phyloP scores from a whole-genome alignment of 2,888 invertebrate genomes.

The Erebia ligea region DNA sequence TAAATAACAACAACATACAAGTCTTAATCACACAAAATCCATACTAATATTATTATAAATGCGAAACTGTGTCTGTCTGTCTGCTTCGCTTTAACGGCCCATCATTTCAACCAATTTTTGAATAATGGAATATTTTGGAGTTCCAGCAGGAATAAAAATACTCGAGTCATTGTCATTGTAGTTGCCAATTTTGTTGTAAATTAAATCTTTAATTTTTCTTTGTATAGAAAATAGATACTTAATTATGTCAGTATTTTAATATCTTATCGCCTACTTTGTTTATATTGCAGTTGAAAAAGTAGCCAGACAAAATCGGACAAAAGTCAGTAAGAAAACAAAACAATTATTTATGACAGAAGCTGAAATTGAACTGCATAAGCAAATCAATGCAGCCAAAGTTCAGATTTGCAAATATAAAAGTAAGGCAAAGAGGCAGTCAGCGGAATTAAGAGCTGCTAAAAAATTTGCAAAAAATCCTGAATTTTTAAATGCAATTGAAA shows the following conservation, averaged over 20 bases:
- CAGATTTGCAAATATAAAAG: background rate
- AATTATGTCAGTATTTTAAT: background rate
- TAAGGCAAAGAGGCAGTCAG: background rate
- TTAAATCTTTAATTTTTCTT: background rate
- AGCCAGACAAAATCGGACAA: background rate
- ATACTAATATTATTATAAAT: background rate
- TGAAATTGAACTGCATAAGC: background rate
- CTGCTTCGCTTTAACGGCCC: too few relatives aligned
- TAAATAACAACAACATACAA: background rate
- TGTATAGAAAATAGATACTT: too few relatives aligned
- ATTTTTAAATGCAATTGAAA: background rate
- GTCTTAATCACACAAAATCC: background rate
- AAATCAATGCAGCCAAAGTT: background rate
- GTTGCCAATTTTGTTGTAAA: background rate
- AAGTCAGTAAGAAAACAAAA: background rate
- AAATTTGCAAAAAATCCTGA: background rate
- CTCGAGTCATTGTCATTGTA: too few relatives aligned
- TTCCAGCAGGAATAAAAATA: too few relatives aligned
- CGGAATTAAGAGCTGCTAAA: background rate
- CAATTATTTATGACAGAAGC: background rate
- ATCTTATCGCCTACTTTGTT: background rate
- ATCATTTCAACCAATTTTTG: too few relatives aligned
- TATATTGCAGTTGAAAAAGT: background rate
- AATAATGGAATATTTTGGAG: too few relatives aligned
- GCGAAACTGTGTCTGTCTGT: background rate